Conservation (phyloP, 2,113 vertebrate genomes). For the Cervus canadensis region DNA sequence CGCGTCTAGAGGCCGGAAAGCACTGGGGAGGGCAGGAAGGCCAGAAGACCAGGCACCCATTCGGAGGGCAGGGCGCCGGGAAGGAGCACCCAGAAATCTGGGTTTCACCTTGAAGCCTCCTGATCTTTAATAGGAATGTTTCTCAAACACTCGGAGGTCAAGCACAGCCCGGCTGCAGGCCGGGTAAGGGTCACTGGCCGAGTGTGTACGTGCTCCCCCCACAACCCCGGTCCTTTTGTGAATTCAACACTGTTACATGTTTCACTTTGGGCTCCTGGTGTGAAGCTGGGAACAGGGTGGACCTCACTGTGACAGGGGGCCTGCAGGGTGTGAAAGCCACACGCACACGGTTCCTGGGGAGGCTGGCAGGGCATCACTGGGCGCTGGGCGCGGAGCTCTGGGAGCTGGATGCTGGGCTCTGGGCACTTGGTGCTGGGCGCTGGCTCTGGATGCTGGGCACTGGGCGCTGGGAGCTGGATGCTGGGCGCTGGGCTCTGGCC, state of each 20-base stretch:
- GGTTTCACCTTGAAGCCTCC: not conserved
- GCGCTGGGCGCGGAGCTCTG: fast-evolving
- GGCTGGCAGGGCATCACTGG: not conserved
- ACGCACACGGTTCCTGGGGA: fast-evolving
- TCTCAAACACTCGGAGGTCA: not conserved
- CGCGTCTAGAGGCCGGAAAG: too few species aligned
- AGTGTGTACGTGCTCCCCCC: too few species aligned
- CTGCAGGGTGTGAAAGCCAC: too few species aligned
- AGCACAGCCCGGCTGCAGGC: not conserved
- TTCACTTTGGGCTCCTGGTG: not conserved
- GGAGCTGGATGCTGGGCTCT: fast-evolving
- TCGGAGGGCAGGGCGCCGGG: not conserved
- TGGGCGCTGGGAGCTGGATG: too few species aligned
- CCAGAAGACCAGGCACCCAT: not conserved
- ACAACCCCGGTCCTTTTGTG: not conserved
- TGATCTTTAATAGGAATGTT: not conserved
- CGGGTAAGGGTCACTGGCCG: not conserved
- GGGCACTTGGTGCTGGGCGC: fast-evolving
- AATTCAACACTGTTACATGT: fast-evolving
- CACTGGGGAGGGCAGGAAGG: not conserved
- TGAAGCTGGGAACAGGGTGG: not conserved
- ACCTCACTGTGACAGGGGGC: not conserved
- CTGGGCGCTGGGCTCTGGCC: not conserved
- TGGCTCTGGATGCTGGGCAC: fast-evolving
- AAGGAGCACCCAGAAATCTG: not conserved